phyloP scores from a whole-genome alignment of 2,113 vertebrate genomes.

The Terrapene triunguis region DNA sequence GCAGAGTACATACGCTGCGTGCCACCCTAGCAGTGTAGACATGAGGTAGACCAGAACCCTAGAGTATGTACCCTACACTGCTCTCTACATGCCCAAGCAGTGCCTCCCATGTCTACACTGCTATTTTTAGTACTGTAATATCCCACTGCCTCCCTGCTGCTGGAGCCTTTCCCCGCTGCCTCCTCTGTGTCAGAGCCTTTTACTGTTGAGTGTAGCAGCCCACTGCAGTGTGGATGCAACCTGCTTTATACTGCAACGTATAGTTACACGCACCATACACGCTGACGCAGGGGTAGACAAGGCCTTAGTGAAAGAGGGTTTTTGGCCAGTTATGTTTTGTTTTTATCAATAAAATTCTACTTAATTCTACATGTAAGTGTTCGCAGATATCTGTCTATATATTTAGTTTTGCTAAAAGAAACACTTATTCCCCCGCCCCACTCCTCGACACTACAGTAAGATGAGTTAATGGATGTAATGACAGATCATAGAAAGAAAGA shows the following conservation, averaged over 20 bases:
- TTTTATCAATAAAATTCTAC: background rate
- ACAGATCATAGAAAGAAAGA: background rate
- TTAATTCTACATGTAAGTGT: background rate
- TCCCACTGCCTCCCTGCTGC: no score
- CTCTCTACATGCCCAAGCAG: no score
- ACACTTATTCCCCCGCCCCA: background rate
- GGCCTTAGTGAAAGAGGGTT: background rate
- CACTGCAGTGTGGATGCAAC: no score
- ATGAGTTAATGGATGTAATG: background rate
- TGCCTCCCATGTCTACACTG: no score
- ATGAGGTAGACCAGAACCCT: background rate
- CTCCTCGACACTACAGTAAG: background rate
- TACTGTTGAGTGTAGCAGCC: no score
- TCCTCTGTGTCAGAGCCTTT: no score
- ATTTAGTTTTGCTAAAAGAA: background rate
- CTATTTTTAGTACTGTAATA: no score
- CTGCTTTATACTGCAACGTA: no score
- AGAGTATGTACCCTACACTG: no score
- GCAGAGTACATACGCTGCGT: no score
- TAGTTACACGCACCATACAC: background rate
- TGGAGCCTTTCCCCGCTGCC: no score
- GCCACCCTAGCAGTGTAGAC: background rate
- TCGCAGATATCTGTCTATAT: background rate
- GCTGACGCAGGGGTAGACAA: background rate
- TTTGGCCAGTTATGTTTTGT: background rate